A percentile compares a stretch with the other conserved stretches of the same genome.
phyloP scores from a whole-genome alignment of 2,888 invertebrate genomes.

The Monoplex corrugatus region DNA sequence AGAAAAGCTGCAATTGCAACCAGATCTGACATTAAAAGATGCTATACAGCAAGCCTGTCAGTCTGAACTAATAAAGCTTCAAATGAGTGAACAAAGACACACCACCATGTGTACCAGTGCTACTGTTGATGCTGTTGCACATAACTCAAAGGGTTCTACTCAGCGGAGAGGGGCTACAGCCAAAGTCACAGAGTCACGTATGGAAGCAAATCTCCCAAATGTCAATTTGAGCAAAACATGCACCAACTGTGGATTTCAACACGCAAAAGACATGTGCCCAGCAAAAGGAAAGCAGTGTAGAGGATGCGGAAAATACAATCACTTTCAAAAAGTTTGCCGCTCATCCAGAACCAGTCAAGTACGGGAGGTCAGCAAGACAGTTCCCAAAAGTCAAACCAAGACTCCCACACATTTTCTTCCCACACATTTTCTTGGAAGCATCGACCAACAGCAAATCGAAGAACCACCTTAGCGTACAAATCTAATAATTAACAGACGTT shows the following conservation, averaged over 20 bases:
- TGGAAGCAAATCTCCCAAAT: neutral
- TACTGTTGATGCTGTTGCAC: neutral
- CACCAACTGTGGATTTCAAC: neutral
- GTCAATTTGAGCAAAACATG: neutral
- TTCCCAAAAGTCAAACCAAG: neutral
- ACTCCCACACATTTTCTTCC: neutral
- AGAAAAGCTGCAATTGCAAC: neutral
- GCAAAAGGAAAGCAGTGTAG: neutral
- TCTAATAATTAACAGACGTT: neutral
- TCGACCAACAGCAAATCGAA: neutral
- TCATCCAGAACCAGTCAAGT: neutral
- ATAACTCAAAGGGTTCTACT: neutral
- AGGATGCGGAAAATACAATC: neutral
- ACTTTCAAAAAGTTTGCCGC: neutral
- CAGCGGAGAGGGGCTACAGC: neutral
- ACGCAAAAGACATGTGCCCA: neutral
- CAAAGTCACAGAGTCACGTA: neutral
- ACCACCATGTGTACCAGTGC: neutral
- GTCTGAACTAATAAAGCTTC: neutral
- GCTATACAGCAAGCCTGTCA: neutral
- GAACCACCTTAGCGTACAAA: constrained; percentile 17
- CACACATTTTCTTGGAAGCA: neutral
- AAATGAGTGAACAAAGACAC: neutral
- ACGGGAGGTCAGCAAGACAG: neutral
- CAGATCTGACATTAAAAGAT: neutral